Base-by-base conservation (phyloP, 2,888 invertebrate species). In the Patella pellucida region DNA sequence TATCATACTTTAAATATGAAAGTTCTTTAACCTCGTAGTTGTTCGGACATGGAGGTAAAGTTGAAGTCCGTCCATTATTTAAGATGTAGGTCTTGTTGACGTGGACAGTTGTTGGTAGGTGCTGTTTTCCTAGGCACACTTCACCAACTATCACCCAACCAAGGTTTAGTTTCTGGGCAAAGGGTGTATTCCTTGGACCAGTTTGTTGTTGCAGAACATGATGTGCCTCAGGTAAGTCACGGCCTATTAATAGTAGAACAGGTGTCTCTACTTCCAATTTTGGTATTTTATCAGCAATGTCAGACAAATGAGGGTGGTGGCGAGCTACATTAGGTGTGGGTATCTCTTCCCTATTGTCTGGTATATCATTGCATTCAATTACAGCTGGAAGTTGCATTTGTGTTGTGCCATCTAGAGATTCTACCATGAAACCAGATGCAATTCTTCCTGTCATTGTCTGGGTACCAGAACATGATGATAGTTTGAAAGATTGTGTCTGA, bases 61-160 rank as follows among this genome's bases (percentile, higher is more conserved):
- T 19, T 3, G 77, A 27, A 5, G 56, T 4, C 19, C 74, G 54
- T 15, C 77, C 74, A 51, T 71, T 27, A 14, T 12, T 16, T 3
- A 74, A 56, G 15, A 74, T 12, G 27, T 73, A 51, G 15, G 41
- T 62, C 19, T 41, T 79, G 14, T 75, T 76, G 0, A 71, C 70
- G 68, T 51, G 68, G 1, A 82, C 77, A 1, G 4, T n/a, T 52
- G 72, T 71, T 0, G 78, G 56, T 31, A 50, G 23, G 52, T 80
- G 79, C 14, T 76, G 27, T n/a, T 80, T 74, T 0, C 79, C 81
- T 4, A 80, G 68, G 68, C 80, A 82, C 11, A 75, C 74, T 52
- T 82, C 74, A 16, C 80, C 82, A 54, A 82, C 68, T 12, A 81
- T 69, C 1, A 81, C 76, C 78, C 79, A 78, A 9, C 77, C 79